Evolutionary conservation across 2,113 vertebrate species (phyloP).

Genomic region (Gambusia holbrooki): DNA sequence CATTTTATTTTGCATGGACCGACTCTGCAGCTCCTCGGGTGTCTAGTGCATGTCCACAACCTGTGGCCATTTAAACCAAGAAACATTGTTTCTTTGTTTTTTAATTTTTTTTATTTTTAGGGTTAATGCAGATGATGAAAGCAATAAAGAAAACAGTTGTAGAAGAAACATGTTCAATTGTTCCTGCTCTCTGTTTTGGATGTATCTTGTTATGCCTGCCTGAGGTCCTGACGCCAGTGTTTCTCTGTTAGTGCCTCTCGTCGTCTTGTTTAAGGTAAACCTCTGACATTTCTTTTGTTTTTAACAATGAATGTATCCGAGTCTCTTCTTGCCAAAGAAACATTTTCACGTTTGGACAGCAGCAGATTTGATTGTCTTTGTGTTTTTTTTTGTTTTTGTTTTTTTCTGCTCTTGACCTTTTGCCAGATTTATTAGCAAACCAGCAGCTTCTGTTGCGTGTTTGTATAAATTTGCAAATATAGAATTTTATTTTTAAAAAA

Average conservation of each 20-base stretch:
- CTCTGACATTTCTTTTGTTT: not conserved
- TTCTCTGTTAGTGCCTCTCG: not conserved
- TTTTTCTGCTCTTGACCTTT: not conserved
- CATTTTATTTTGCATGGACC: not conserved
- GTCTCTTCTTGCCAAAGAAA: constrained; percentile 1
- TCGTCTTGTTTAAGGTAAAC: not conserved
- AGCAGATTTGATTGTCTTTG: not conserved
- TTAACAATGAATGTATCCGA: constrained; percentile 37
- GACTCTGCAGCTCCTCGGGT: not conserved
- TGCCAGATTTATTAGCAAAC: constrained; percentile 26
- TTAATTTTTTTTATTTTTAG: not conserved
- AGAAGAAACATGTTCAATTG: not conserved
- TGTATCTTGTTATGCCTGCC: not conserved
- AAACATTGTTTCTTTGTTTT: not conserved
- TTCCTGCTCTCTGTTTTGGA: not conserved
- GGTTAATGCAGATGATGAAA: not conserved
- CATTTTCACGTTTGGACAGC: constrained; percentile 6
- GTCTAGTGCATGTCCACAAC: not conserved
- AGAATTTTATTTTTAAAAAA: constrained; percentile 9
- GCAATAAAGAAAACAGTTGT: not conserved
- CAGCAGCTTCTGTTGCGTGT: constrained; percentile 8
- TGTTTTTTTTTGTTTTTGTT: not conserved
- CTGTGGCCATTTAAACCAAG: constrained; percentile 12
- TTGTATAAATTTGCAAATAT: constrained; percentile 25
- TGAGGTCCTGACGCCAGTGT: not conserved